Percentiles rank a stretch among this genome's conserved stretches.
phyloP scores from a whole-genome alignment of 1,140 invertebrate species.

The Coptotermes formosanus region DNA sequence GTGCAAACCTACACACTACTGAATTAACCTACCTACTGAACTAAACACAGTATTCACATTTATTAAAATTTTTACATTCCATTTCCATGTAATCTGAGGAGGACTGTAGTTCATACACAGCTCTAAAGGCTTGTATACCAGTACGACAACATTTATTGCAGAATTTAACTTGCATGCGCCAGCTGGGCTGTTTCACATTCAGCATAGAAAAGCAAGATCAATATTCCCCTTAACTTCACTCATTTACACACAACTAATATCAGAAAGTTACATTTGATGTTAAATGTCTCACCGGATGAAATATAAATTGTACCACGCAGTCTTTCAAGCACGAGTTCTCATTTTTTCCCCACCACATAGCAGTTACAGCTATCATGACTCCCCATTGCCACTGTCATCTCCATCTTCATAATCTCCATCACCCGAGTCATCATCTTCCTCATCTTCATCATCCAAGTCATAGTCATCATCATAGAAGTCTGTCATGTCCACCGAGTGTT shows the following conservation, averaged over 20 bases:
- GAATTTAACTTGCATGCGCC: conserved; percentile 14
- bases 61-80: conserved; percentile 18
- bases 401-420: conserved; percentile 62
- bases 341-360: neutral
- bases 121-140: neutral
- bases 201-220: neutral
- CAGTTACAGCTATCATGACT: conserved; percentile 51
- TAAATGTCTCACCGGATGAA: conserved; percentile 24
- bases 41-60: conserved; percentile 7
- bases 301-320: conserved; percentile 8
- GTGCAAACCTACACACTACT: neutral
- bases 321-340: neutral
- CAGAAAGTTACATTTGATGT: neutral
- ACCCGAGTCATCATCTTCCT: conserved; percentile 49
- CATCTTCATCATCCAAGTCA: conserved; percentile 62
- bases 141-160: conserved; percentile 14
- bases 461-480: conserved; percentile 95
- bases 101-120: neutral
- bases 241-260: conserved; percentile 24
- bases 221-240: conserved; percentile 8
- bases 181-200: neutral
- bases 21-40: neutral
- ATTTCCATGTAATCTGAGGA: conserved; percentile 6
- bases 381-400: conserved; percentile 78
- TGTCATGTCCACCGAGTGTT: conserved; percentile 79